Evolutionary conservation across 2,888 invertebrate genomes (phyloP).

Genomic region (Dasysyrphus tricinctus): DNA sequence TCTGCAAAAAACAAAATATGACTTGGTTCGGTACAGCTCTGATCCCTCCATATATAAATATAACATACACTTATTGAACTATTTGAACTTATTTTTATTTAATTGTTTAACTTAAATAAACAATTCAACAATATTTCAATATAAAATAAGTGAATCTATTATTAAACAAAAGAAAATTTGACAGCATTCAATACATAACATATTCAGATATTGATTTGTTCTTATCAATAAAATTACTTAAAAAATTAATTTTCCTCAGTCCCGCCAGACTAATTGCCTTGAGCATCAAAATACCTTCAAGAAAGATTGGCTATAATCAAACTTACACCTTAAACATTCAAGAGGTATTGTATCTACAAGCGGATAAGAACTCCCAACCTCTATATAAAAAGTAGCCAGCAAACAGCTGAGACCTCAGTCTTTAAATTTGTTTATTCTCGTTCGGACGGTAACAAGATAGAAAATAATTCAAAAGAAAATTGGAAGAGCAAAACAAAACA

Average conservation of each 20-base stretch:
- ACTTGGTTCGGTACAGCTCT: no score
- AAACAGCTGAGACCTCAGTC: conserved; percentile 62
- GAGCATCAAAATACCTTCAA: conserved; percentile 2
- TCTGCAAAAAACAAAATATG: no score
- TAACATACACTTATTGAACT: no score
- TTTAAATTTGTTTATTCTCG: conserved; percentile 23
- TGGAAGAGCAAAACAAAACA: background rate
- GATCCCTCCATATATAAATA: no score
- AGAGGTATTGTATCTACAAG: background rate
- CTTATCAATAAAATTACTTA: background rate
- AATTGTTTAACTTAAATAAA: no score
- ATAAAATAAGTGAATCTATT: no score
- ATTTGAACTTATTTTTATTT: no score
- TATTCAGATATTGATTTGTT: background rate
- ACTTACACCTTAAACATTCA: background rate
- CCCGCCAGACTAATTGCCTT: background rate
- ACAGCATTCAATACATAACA: no score
- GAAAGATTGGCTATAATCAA: conserved; percentile 8
- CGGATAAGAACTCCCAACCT: conserved; percentile 12
- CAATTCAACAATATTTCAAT: no score
- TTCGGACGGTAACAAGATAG: conserved; percentile 24
- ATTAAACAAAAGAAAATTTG: no score
- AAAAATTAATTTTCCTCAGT: background rate
- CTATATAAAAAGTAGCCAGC: conserved; percentile 64
- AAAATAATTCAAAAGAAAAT: background rate